These are phyloP conservation scores for Phoeniculus purpureus DNA, from an alignment of 2,797 vertebrate genomes.

Conservation along the genomic window DNA sequence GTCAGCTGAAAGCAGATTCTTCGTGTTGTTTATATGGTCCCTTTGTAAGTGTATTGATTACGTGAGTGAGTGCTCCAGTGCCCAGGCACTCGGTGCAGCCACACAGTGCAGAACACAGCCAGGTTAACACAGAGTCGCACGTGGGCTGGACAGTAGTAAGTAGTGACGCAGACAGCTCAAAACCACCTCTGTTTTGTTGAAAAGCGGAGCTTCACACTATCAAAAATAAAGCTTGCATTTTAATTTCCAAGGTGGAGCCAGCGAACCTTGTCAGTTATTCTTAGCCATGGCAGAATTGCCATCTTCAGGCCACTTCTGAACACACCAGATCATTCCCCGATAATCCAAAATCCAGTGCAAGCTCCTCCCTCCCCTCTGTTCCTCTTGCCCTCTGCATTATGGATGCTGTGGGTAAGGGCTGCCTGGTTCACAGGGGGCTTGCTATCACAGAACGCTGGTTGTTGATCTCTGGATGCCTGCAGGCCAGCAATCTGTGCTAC, in stretches of 20 bases:
- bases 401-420: constrained; percentile 63
- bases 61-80: constrained; percentile 19
- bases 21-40: constrained; percentile 22
- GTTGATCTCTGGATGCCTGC: constrained; percentile 80
- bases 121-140: background rate
- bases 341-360: constrained; percentile 13
- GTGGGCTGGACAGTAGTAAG: background rate
- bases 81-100: background rate
- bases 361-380: constrained; percentile 35
- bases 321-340: background rate
- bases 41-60: constrained; percentile 8
- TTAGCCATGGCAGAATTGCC: constrained; percentile 25
- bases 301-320: constrained; percentile 38
- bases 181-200: background rate
- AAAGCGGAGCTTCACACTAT: accelerated
- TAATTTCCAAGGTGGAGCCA: background rate
- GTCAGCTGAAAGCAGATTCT: constrained; percentile 43
- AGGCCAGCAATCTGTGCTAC: constrained; percentile 86
- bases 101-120: background rate
- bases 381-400: constrained; percentile 29
- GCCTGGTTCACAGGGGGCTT: constrained; percentile 61
- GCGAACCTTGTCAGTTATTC: background rate
- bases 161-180: background rate
- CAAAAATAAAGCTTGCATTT: background rate
- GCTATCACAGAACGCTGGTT: constrained; percentile 75